Evolutionary conservation across 2,113 vertebrate species (phyloP), one percentile per base, ranked within the genome.

Genomic region (Conger conger): DNA sequence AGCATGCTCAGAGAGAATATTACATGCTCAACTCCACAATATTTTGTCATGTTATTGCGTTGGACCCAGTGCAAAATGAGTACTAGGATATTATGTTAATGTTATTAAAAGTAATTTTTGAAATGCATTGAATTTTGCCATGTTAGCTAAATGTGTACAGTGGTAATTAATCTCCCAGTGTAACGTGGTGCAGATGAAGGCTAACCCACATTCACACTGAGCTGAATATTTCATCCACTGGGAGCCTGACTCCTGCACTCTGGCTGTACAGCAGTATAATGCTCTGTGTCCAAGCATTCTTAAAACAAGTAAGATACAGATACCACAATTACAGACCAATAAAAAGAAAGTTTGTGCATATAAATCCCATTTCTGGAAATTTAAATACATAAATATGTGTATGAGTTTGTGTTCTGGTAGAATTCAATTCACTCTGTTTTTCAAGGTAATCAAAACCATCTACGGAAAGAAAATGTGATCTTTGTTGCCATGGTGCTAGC

Each of bases 391-490:
- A 53, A 7, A 53, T 5, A 23, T 30, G n/a, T 30, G n/a, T 73
- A 33, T 73, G n/a, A 13, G 0, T 73, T 73, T 33, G 13, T 73
- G 57, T 38, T 86, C 83, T 23, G 83, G 73, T 23, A 73, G 87
- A 53, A 87, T 11, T 45, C 16, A 13, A 68, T 57, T 37, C 68
- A 86, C 82, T 81, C 27, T 84, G 83, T 79, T 13, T 1, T 83
- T 81, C 76, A 77, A 68, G 20, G 42, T 54, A 84, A 57, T 20
- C 17, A 81, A 85, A 87, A 30, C 18, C 1, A 20, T 45, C 0
- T 11, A 23, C 18, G 18, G 27, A 77, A 23, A 80, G 53, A 27
- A 80, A 33, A 8, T 76, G 18, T 77, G 35, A n/a, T 63, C 9
- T 53, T 79, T 30, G 40, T 85, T 85, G 35, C 37, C 76, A 57